Base-by-base conservation (phyloP, 2,113 vertebrate genomes). In the Pluvialis apricaria region DNA sequence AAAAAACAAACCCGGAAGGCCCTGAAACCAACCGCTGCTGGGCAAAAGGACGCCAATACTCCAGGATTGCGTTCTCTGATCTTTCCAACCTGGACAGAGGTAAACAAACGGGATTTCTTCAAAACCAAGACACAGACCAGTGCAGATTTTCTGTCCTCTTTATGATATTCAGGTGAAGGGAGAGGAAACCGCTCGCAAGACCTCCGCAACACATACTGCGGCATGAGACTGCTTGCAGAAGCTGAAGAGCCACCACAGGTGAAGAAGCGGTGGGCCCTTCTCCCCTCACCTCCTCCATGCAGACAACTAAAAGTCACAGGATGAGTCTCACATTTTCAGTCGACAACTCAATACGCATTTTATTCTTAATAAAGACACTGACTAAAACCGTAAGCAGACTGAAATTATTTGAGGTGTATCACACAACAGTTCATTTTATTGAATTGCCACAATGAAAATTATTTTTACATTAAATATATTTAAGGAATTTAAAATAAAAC, bases 191-290 rank as follows among this genome's bases (percentile, higher is more conserved):
- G 15, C 34, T 55, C 31, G 21, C 16, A n/a, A 62, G 62, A 76
- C 21, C 29, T 57, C 51, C 60, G 29, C 54, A 54, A 49, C 6
- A 5, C 13, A 19, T 8, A 10, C 7, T 13, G 32, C 26, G 31
- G 31, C 54, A 45, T 2, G 19, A 65, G 36, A 28, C 25, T 14
- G 28, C 26, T 16, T 44, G 36, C 29, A 62, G 45, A 61, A 58
- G 10, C 1, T 2, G 1, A 69, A 93, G 70, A 47, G 80, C 71
- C 38, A 54, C 61, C 76, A 57, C 29, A 79, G 19, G 88, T 65
- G 94, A 97, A 95, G 90, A 85, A 96, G 87, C 24, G 16, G 80
- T 62, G 80, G 22, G 65, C 77, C 24, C 22, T 58, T 79, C 65
- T 55, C 13, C 52, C 49, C n/a, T 81, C 32, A 21, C 18, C 47